Conservation (phyloP, 2,113 vertebrate species). For the Brevimyrus niger region DNA sequence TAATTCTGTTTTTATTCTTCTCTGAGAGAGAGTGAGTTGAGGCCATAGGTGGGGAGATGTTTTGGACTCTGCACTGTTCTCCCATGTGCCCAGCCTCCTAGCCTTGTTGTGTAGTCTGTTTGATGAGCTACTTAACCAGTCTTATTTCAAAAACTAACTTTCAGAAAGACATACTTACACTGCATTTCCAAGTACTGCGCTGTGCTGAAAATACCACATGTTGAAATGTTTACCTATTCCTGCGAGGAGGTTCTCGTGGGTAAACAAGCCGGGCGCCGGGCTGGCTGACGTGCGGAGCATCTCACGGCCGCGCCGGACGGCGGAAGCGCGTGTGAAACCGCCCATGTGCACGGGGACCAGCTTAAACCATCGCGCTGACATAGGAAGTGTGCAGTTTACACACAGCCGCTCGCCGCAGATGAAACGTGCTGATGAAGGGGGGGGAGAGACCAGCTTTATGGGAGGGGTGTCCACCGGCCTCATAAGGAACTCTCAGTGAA, state of each 20-base stretch:
- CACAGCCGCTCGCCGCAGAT: not conserved
- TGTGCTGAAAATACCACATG: not conserved
- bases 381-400: not conserved
- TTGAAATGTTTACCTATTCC: not conserved
- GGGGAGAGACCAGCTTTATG: not conserved
- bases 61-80: not conserved
- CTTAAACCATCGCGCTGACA: not conserved
- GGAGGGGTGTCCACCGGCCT: not conserved
- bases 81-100: not conserved
- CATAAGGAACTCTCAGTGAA: conserved; percentile 7
- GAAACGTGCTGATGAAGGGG: not conserved
- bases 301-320: not conserved
- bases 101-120: not conserved
- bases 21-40: not conserved
- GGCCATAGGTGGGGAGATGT: not conserved
- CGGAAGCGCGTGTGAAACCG: not conserved
- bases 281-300: not conserved
- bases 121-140: not conserved
- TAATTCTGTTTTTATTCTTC: not conserved
- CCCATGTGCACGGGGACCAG: not conserved
- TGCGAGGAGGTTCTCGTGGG: not conserved
- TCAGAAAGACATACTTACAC: not conserved
- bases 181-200: not conserved
- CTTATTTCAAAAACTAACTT: not conserved
- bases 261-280: not conserved